phyloP scores from a whole-genome alignment of 2,888 invertebrate species.

The Stenoptilia bipunctidactyla region DNA sequence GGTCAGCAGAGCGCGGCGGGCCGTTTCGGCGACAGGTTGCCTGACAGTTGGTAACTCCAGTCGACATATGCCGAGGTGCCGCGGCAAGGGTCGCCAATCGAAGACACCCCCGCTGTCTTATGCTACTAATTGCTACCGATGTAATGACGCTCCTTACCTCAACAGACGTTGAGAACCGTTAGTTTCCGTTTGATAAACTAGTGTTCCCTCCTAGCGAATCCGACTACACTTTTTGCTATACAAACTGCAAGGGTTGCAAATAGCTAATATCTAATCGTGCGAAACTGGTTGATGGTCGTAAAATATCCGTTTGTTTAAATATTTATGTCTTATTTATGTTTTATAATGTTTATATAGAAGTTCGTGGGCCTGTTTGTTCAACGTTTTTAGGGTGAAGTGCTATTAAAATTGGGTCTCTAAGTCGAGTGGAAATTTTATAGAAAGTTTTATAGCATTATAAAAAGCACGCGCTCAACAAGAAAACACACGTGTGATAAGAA shows the following conservation, averaged over 20 bases:
- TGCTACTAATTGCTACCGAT: constrained; percentile 19
- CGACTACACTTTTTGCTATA: constrained; percentile 15
- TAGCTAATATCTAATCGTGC: constrained; percentile 49
- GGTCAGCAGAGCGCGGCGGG: constrained; percentile 50
- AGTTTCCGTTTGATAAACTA: constrained; percentile 62
- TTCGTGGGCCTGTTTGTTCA: too few species aligned
- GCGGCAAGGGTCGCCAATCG: constrained; percentile 29
- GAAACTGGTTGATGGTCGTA: constrained; percentile 35
- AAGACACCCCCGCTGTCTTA: constrained; percentile 52
- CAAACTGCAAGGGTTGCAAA: constrained; percentile 63
- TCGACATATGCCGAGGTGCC: constrained; percentile 48
- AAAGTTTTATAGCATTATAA: too few species aligned
- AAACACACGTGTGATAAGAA: background rate
- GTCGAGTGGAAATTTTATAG: too few species aligned
- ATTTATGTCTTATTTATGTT: constrained; percentile 25
- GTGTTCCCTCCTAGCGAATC: constrained; percentile 39
- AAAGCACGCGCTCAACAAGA: too few species aligned
- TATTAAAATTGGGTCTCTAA: background rate
- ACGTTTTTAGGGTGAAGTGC: background rate
- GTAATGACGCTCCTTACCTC: constrained; percentile 28
- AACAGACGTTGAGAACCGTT: constrained; percentile 62
- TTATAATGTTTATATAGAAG: background rate
- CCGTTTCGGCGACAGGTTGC: constrained; percentile 67
- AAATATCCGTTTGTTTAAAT: constrained; percentile 18
- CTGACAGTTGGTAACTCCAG: constrained; percentile 50